Conservation (phyloP, 2,888 invertebrate genomes). For the Desoria tigrina region DNA sequence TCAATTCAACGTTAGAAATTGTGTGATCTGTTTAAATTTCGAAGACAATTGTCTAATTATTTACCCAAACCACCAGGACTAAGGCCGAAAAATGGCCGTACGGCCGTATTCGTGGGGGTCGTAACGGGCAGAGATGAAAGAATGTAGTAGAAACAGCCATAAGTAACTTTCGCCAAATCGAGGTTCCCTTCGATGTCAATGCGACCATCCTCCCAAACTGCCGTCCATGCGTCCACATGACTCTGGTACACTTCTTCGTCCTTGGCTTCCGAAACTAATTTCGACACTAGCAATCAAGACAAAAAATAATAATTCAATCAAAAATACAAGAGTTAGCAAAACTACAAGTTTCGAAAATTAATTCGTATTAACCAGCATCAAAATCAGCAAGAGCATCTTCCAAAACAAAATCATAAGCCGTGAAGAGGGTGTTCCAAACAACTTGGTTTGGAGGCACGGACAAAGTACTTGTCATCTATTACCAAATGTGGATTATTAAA, state of each 20-base stretch:
- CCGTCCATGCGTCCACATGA: slow-evolving; percentile 44
- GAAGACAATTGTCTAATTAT: slow-evolving; percentile 44
- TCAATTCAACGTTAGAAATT: too few species aligned
- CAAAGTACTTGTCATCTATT: slow-evolving; percentile 1
- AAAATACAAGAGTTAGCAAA: too few species aligned
- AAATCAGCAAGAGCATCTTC: slow-evolving; percentile 36
- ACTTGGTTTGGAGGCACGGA: slow-evolving; percentile 12
- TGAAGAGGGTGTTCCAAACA: slow-evolving; percentile 25
- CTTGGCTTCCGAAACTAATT: slow-evolving; percentile 21
- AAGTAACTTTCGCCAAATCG: slow-evolving; percentile 48
- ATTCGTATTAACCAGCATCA: slow-evolving; percentile 31
- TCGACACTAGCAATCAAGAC: slow-evolving; percentile 30
- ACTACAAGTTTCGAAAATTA: too few species aligned
- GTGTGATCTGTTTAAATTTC: too few species aligned
- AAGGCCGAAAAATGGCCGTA: slow-evolving; percentile 51
- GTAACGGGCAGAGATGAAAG: slow-evolving; percentile 51
- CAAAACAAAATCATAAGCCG: slow-evolving; percentile 41
- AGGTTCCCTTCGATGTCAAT: slow-evolving; percentile 52
- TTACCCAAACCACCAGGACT: slow-evolving; percentile 53
- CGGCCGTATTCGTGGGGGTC: slow-evolving; percentile 24
- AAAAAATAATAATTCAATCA: neutral
- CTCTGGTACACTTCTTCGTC: slow-evolving; percentile 31
- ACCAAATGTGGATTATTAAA: too few species aligned
- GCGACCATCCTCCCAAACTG: slow-evolving; percentile 49
- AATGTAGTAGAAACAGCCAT: slow-evolving; percentile 53